Percentiles rank a stretch among this genome's conserved stretches.
phyloP scores from a whole-genome alignment of 1,140 invertebrate genomes.

The Plutomurus gul region DNA sequence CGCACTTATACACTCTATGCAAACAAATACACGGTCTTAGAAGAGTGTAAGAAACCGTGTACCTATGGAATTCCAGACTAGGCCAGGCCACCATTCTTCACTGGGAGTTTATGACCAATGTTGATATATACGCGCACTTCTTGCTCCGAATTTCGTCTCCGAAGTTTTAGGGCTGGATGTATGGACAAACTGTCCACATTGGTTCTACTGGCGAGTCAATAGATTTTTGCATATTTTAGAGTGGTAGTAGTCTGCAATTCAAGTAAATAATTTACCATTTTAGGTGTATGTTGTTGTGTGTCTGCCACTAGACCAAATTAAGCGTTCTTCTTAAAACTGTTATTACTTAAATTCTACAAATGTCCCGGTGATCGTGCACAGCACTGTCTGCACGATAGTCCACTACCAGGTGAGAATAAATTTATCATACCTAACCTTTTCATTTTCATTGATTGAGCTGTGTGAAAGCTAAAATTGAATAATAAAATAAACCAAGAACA shows the following conservation, averaged over 20 bases:
- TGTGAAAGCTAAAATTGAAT: too few species aligned
- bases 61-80: neutral
- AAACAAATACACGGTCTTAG: neutral
- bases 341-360: too few species aligned
- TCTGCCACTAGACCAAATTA: neutral
- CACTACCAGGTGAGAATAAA: too few species aligned
- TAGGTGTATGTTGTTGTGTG: neutral
- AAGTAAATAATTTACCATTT: neutral
- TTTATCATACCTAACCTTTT: too few species aligned
- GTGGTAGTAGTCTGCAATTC: neutral
- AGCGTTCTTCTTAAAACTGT: neutral
- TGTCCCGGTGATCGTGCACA: too few species aligned
- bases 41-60: neutral
- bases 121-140: neutral
- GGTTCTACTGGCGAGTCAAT: neutral
- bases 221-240: neutral
- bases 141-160: neutral
- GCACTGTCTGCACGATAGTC: too few species aligned
- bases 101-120: slow-evolving; percentile 5
- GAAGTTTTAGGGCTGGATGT: neutral
- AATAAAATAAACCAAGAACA: too few species aligned
- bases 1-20: neutral
- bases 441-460: too few species aligned
- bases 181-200: neutral
- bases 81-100: neutral